Conservation (phyloP, 1,140 invertebrate species). For the Monomorium pharaonis region DNA sequence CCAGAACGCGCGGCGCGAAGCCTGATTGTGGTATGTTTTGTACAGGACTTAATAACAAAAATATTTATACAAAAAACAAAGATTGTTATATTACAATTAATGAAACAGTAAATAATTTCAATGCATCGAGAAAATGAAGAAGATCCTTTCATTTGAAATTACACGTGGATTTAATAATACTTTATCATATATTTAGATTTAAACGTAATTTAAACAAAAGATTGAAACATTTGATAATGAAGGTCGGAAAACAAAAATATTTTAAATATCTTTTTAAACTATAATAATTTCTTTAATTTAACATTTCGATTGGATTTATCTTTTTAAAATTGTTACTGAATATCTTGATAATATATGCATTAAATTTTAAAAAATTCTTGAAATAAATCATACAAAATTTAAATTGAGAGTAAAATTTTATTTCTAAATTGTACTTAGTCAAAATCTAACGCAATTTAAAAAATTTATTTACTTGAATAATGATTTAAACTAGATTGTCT, state of each 20-base stretch:
- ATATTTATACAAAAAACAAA: too few relatives aligned
- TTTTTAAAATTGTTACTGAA: neutral
- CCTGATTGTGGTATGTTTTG: slow-evolving; percentile 93
- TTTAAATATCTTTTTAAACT: neutral
- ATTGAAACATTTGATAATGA: too few relatives aligned
- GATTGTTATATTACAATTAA: neutral
- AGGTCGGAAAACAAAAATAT: neutral
- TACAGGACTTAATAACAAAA: neutral
- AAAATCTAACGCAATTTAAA: neutral
- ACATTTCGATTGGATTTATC: neutral
- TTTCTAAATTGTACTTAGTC: neutral
- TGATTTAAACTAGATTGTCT: too few relatives aligned
- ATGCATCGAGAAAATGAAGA: neutral
- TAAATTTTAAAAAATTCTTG: neutral
- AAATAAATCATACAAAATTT: neutral
- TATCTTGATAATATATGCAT: neutral
- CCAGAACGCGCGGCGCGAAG: slow-evolving; percentile 91
- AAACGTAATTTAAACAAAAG: too few relatives aligned
- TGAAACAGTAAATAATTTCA: neutral
- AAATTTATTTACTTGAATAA: neutral
- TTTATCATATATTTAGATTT: neutral
- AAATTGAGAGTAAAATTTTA: neutral
- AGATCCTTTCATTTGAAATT: neutral
- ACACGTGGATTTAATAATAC: neutral
- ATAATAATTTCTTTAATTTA: neutral